Base-by-base conservation (phyloP, 1,140 invertebrate species). In the Phthorimaea operculella region DNA sequence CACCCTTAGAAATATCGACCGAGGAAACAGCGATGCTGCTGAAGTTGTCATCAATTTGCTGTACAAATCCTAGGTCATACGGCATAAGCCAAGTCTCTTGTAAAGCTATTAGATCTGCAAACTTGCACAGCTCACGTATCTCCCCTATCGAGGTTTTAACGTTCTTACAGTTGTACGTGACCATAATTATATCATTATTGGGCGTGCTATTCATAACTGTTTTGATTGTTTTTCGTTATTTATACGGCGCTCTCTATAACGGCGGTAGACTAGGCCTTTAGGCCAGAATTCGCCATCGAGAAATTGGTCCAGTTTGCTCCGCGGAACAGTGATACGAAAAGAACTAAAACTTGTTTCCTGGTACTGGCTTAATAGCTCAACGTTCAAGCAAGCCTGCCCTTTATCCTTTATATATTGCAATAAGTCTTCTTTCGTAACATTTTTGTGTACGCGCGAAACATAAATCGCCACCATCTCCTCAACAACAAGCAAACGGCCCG, bases 321-420 rank as follows among this genome's bases (percentile, higher is more conserved):
- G 5, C 10, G 48, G 48, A 7, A 50, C 15, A 5, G n/a, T 28
- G 7, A 50, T 28, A 9, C 21, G 16, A 50, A 50, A 50, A 7
- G 48, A 50, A 18, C 21, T 50, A 50, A 50, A 50, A 17, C 10
- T 17, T n/a, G 48, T 50, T 50, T 16, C 16, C 4, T 18, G 16
- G 18, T 50, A 15, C 48, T 16, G 48, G 7, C 21, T 50, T 11
- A 50, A 17, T 17, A 50, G 48, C 18, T 50, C 48, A 50, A 50
- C 48, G 48, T 17, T 17, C 16, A 28, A 7, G 18, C 16, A 17
- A 7, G 5, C 7, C 21, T 50, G 15, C 6, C 48, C 48, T 17
- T 18, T 16, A 18, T 50, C 48, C 7, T 18, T 18, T 7, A 50
- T 50, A 28, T 50, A 17, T 5, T 8, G 15, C 18, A 12, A 9